These are phyloP conservation scores for Hydropsyche betteni DNA, from an alignment of 2,888 invertebrate species.

Conservation along the genomic window DNA sequence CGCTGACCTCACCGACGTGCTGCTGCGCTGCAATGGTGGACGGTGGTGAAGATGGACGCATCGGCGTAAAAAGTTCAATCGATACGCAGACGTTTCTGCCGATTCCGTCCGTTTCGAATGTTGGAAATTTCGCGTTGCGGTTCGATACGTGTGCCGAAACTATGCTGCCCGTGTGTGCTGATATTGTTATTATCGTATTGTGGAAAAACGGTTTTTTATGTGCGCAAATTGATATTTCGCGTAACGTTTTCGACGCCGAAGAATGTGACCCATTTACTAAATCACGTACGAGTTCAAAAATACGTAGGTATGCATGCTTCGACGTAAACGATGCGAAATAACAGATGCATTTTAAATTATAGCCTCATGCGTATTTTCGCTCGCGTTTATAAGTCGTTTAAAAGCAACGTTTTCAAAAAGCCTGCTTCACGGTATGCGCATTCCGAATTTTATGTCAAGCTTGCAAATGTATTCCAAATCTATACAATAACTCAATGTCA, in stretches of 20 bases:
- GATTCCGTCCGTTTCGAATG: background rate
- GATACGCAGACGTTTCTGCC: background rate
- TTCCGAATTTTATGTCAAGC: too few species aligned
- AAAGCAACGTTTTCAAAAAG: background rate
- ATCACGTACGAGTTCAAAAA: background rate
- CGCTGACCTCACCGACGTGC: conserved; percentile 8
- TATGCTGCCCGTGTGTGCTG: too few species aligned
- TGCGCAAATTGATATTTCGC: too few species aligned
- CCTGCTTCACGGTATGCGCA: too few species aligned
- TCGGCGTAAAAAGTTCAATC: too few species aligned
- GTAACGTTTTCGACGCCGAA: background rate
- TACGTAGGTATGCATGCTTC: conserved; percentile 8
- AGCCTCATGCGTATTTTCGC: conserved; percentile 8
- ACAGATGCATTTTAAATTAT: conserved; percentile 36
- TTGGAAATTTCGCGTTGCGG: too few species aligned
- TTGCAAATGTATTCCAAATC: too few species aligned
- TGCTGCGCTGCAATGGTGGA: background rate
- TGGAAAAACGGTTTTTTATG: too few species aligned
- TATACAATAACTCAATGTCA: too few species aligned
- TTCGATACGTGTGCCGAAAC: too few species aligned
- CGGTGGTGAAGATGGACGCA: background rate
- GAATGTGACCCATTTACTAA: conserved; percentile 25
- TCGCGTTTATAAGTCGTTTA: conserved; percentile 26
- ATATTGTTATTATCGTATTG: too few species aligned
- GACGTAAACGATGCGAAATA: conserved; percentile 10